These are phyloP conservation scores for Hyppa rectilinea DNA, from an alignment of 2,888 invertebrate species.

Conservation along the genomic window DNA sequence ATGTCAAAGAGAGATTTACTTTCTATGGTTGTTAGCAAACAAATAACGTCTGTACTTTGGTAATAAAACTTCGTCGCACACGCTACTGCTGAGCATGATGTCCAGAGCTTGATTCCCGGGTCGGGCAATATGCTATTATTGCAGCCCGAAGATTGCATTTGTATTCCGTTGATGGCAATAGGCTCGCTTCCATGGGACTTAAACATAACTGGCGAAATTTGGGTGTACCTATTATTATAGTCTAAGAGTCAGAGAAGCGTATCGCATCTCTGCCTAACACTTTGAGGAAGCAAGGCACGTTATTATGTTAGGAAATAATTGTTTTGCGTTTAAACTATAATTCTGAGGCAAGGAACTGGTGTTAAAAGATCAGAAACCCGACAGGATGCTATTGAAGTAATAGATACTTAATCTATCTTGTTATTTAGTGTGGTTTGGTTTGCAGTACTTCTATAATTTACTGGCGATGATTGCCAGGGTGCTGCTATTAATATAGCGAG, in stretches of 20 bases:
- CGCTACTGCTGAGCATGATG: too few species aligned
- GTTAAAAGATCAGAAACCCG: slow-evolving; percentile 16
- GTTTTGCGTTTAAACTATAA: slow-evolving; percentile 3
- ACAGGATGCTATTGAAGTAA: slow-evolving; percentile 25
- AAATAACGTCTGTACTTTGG: background rate
- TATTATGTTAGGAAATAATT: slow-evolving; percentile 1
- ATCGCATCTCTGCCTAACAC: too few species aligned
- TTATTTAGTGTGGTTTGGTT: slow-evolving; percentile 35
- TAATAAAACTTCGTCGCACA: too few species aligned
- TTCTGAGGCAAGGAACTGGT: background rate
- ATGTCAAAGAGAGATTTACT: slow-evolving; percentile 30
- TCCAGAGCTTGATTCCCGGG: too few species aligned
- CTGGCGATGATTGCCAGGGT: slow-evolving; percentile 35
- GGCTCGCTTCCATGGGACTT: too few species aligned
- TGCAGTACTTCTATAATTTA: slow-evolving; percentile 56
- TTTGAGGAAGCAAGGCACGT: too few species aligned
- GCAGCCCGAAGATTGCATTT: too few species aligned
- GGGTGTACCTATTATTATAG: too few species aligned
- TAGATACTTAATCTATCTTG: slow-evolving; percentile 32
- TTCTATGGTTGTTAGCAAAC: slow-evolving; percentile 30
- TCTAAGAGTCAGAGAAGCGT: too few species aligned
- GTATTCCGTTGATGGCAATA: too few species aligned
- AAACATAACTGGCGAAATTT: too few species aligned
- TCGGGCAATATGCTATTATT: too few species aligned
- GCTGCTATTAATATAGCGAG: slow-evolving; percentile 56